These are phyloP conservation scores for Plodia interpunctella DNA, from an alignment of 1,140 invertebrate species.

Conservation along the genomic window DNA sequence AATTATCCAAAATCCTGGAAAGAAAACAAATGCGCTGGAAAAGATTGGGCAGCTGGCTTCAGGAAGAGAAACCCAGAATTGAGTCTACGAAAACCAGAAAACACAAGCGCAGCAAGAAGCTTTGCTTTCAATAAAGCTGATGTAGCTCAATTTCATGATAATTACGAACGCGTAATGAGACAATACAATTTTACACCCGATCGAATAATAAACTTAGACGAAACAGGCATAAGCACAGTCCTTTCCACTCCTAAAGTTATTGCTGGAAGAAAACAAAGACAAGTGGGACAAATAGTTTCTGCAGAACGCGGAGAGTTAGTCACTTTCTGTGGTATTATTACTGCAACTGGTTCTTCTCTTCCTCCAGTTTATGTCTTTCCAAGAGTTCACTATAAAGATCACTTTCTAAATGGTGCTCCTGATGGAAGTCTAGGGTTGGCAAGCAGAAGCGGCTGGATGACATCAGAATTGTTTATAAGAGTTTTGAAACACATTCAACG, in stretches of 20 bases:
- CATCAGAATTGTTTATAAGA: slow-evolving; percentile 59
- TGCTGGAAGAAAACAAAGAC: slow-evolving; percentile 42
- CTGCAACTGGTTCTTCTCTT: slow-evolving; percentile 43
- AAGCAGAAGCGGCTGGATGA: slow-evolving; percentile 73
- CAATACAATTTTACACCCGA: not conserved
- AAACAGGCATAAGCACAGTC: slow-evolving; percentile 36
- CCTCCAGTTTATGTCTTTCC: slow-evolving; percentile 56
- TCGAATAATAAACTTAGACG: not conserved
- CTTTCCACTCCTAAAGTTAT: slow-evolving; percentile 45
- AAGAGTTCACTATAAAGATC: slow-evolving; percentile 37
- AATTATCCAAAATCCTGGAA: slow-evolving; percentile 19
- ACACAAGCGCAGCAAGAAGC: slow-evolving; percentile 40
- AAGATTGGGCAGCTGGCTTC: slow-evolving; percentile 20
- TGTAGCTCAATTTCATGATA: not conserved
- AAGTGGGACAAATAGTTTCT: slow-evolving; percentile 54
- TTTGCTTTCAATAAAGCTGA: slow-evolving; percentile 16
- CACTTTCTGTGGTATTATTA: slow-evolving; percentile 48
- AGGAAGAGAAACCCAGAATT: slow-evolving; percentile 30
- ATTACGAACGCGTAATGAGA: not conserved
- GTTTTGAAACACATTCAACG: slow-evolving; percentile 48
- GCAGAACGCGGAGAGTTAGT: slow-evolving; percentile 53
- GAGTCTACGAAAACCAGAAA: slow-evolving; percentile 54
- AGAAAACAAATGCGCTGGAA: slow-evolving; percentile 22
- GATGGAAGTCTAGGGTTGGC: slow-evolving; percentile 59
- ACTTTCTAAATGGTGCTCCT: slow-evolving; percentile 55